Evolutionary conservation across 1,140 invertebrate species (phyloP), one percentile per base, ranked within the genome.

Genomic region (Leptinotarsa undecemlineata): DNA sequence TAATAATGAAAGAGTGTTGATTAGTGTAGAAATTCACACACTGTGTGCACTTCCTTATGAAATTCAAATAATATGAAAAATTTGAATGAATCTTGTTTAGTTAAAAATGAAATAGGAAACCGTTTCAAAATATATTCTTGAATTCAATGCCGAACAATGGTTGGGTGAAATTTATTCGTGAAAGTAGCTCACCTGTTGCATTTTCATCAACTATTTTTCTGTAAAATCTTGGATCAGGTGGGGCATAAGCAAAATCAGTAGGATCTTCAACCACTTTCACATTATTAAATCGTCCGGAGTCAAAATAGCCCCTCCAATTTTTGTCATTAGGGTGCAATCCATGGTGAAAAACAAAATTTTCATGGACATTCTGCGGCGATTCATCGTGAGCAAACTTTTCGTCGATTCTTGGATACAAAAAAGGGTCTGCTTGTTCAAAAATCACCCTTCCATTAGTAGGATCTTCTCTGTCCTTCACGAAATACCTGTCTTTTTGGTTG

Each of bases 191-290:
- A 57, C 51, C 51, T 57, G 51, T 57, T 19, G 6, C 51, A 19
- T 57, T 19, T 19, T 3, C 0, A 1, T 33, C 51, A 6, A 15
- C n/a, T 6, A 19, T 19, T 51, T 75, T 76, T 68, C 75, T 72
- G 61, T 77, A 83, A 77, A 81, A 84, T 71, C 82, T 72, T 0
- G 81, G 76, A 81, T 82, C 82, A 3, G 80, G 70, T 14, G 82
- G 82, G 60, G 71, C 67, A 66, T 79, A 79, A n/a, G 75, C 82
- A 77, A 84, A 84, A 48, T 82, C 72, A 20, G 72, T 72, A 13
- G 79, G 78, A 74, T 82, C 79, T 23, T 78, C 76, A 26, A 71
- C 78, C 13, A 78, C 17, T 23, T 74, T 75, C n/a, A 77, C 73
- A 62, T 81, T 70, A 23, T 77, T 64, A 26, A 76, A 74, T 13